Evolutionary conservation across 2,797 vertebrate species (phyloP).

Genomic region (Poeciliopsis infans): DNA sequence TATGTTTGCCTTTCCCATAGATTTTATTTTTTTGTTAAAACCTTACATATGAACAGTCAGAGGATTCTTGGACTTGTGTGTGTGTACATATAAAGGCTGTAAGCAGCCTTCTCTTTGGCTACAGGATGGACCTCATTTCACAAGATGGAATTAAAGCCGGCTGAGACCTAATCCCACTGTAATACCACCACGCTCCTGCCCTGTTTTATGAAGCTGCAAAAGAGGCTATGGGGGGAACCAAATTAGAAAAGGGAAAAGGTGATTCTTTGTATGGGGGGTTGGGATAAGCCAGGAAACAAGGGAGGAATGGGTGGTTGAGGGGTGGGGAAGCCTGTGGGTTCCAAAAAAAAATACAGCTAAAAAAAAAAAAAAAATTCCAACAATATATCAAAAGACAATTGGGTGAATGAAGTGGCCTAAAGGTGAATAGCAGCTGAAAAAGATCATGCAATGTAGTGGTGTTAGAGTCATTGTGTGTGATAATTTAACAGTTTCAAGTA

Average conservation of each 20-base stretch:
- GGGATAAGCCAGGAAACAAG: conserved; percentile 23
- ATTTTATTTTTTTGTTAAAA: conserved; percentile 8
- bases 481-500: neutral
- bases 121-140: conserved; percentile 66
- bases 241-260: conserved; percentile 33
- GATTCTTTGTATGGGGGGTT: conserved; percentile 18
- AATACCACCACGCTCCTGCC: conserved; percentile 44
- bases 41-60: conserved; percentile 15
- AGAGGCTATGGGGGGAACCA: conserved; percentile 30
- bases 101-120: conserved; percentile 55
- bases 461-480: neutral
- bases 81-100: conserved; percentile 28
- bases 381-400: too few relatives aligned
- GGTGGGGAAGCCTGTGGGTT: conserved; percentile 1
- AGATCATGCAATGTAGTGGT: neutral
- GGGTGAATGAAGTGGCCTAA: neutral
- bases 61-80: conserved; percentile 9
- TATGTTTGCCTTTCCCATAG: neutral
- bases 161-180: conserved; percentile 72
- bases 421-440: neutral
- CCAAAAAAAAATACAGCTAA: too few relatives aligned
- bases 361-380: too few relatives aligned
- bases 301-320: neutral
- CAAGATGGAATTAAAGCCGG: conserved; percentile 72
- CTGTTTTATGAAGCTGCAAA: conserved; percentile 44